Conservation (phyloP, 2,113 vertebrate species). For the Panthera uncia region DNA sequence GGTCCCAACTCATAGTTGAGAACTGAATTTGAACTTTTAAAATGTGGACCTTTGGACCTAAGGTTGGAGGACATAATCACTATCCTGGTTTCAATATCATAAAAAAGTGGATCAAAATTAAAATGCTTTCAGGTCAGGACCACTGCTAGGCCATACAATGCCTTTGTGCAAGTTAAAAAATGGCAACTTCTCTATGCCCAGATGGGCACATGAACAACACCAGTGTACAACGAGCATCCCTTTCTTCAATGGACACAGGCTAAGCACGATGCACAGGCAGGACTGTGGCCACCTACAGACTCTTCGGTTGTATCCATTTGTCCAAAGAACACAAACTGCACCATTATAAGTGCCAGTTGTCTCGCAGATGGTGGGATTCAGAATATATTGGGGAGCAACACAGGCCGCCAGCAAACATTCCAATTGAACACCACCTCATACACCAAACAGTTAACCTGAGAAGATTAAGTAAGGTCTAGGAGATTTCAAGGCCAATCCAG, state of each 20-base stretch:
- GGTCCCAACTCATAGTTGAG: background rate
- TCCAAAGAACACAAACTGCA: background rate
- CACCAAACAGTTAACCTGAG: background rate
- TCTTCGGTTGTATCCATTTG: background rate
- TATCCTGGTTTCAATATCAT: background rate
- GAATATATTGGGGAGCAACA: background rate
- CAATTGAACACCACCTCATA: background rate
- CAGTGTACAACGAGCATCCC: background rate
- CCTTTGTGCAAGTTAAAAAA: background rate
- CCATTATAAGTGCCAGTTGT: background rate
- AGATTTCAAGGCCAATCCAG: background rate
- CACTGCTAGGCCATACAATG: background rate
- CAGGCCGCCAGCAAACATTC: background rate
- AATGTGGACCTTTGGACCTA: background rate
- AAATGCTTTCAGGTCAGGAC: background rate
- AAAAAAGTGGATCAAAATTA: background rate
- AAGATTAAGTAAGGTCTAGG: background rate
- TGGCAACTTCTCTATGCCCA: background rate
- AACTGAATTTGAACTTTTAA: background rate
- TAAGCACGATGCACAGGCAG: background rate
- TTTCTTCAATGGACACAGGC: background rate
- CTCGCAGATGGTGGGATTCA: background rate
- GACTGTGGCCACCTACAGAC: background rate
- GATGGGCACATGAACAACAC: background rate
- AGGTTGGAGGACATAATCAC: background rate